Evolutionary conservation across 2,797 vertebrate species (phyloP), one percentile per base, ranked within the genome.

Genomic region (Lophius americanus): DNA sequence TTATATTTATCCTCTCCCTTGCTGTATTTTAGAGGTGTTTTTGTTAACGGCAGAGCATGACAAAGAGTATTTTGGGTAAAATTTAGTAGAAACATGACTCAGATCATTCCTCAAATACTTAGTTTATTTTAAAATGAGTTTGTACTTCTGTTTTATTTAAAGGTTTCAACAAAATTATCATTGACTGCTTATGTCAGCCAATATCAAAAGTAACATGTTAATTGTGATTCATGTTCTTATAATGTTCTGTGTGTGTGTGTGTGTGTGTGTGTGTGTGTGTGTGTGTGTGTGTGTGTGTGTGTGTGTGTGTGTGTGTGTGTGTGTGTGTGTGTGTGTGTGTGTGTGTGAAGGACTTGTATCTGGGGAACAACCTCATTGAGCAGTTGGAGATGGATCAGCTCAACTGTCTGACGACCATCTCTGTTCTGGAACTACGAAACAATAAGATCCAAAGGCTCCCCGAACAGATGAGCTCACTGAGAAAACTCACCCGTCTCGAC

Each of bases 381-480:
- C 59, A 59, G 9, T n/a, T 97, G 87, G 81, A 86, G 4, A 60
- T 88, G 12, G 93, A 95, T 70, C 92, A 92, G 53, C 85, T 96
- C 78, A 83, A 90, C 12, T 87, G 92, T 70, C 85, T 97, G 75
- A 84, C 70, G 38, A 89, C 91, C 69, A 91, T 97, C 51, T 92
- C 92, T 48, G 83, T 95, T 1, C 76, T 97, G 49, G 96, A 97
- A 35, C 93, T 97, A 12, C 77, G 94, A 68, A 94, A 96, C 89
- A 97, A 97, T 88, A 96, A 95, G 84, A 93, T 97, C 75, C 92
- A 89, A 74, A 79, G 63, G 2, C 70, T 97, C 59, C 95, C 96
- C 1, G 94, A 96, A 42, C 89, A 95, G 84, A 92, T 97, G 42
- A 64, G 87, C 12, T 44, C 92, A 13, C 90, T 97, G 54, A 89